Percentiles rank a stretch among this genome's conserved stretches.
phyloP scores from a whole-genome alignment of 2,888 invertebrate species.

The Holacanthella duospinosa region DNA sequence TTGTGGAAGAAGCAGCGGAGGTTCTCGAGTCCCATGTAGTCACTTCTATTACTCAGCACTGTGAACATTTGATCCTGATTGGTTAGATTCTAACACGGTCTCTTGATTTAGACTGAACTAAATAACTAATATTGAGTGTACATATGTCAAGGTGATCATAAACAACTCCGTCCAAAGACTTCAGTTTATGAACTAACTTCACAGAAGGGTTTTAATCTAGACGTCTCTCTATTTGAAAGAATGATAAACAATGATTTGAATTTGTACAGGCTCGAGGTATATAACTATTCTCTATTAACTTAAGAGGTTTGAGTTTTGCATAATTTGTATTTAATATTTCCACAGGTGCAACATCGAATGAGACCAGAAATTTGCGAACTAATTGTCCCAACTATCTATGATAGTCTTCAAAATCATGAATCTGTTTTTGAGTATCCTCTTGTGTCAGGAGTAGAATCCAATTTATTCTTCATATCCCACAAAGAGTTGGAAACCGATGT shows the following conservation, averaged over 20 bases:
- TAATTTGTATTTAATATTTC: no score
- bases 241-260: conserved; percentile 58
- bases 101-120: not conserved
- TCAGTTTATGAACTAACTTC: conserved; percentile 58
- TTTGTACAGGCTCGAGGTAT: conserved; percentile 42
- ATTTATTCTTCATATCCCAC: conserved; percentile 60
- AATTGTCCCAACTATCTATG: conserved; percentile 58
- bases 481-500: conserved; percentile 50
- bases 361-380: conserved; percentile 52
- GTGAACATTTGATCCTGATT: conserved; percentile 73
- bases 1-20: conserved; percentile 83
- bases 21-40: conserved; percentile 72
- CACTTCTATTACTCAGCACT: conserved; percentile 57
- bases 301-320: no score
- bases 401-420: conserved; percentile 51
- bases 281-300: no score
- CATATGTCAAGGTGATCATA: conserved; percentile 67
- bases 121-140: no score
- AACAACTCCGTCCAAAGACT: conserved; percentile 64
- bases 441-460: conserved; percentile 52
- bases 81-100: no score
- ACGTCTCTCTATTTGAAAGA: conserved; percentile 71
- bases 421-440: conserved; percentile 49
- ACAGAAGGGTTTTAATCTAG: conserved; percentile 56
- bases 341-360: conserved; percentile 53